Conservation (phyloP, 2,888 invertebrate species). For the Maniola hyperantus region DNA sequence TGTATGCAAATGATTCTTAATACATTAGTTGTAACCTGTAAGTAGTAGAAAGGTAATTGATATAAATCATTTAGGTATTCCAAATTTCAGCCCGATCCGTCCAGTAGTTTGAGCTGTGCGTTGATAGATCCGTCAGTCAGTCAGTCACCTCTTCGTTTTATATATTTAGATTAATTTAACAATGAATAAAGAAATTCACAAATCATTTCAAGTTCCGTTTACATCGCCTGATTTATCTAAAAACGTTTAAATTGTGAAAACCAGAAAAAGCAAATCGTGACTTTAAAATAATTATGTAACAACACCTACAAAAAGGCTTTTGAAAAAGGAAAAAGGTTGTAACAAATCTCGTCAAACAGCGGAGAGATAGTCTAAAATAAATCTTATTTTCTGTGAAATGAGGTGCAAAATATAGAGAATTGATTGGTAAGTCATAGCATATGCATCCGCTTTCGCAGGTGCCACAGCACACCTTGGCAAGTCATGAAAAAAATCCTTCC, state of each 20-base stretch:
- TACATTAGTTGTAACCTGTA: too few relatives aligned
- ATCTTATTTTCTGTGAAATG: constrained; percentile 19
- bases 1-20: too few relatives aligned
- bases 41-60: too few relatives aligned
- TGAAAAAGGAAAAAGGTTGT: constrained; percentile 2
- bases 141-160: too few relatives aligned
- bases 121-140: too few relatives aligned
- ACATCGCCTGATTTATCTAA: constrained; percentile 6
- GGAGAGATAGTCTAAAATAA: constrained; percentile 9
- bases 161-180: background rate
- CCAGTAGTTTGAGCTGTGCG: too few relatives aligned
- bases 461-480: constrained; percentile 40
- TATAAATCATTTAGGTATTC: too few relatives aligned
- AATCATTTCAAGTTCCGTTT: constrained; percentile 6
- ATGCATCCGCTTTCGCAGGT: constrained; percentile 39
- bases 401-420: constrained; percentile 10
- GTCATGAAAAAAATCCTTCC: constrained; percentile 37
- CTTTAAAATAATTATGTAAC: constrained; percentile 19
- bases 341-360: background rate
- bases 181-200: background rate
- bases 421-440: constrained; percentile 27
- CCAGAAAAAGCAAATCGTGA: constrained; percentile 2
- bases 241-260: constrained; percentile 13
- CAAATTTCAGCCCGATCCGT: too few relatives aligned
- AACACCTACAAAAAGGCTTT: constrained; percentile 19